These are phyloP conservation scores for Lytechinus variegatus DNA, from an alignment of 35 echinoderm and acorn worm species.

Conservation along the genomic window DNA sequence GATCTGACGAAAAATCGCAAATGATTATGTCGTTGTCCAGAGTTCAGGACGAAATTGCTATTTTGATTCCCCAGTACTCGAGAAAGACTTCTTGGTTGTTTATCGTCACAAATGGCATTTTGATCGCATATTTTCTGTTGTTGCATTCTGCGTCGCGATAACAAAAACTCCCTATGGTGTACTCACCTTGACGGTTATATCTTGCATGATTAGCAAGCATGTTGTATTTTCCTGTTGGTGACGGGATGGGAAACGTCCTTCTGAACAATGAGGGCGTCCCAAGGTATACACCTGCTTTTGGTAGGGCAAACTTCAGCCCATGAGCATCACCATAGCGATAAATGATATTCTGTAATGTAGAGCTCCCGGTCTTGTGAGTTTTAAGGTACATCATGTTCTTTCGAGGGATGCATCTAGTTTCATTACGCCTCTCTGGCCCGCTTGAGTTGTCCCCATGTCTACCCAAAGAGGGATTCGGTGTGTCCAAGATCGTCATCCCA, in stretches of 20 bases:
- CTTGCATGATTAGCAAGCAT: conserved; percentile 77
- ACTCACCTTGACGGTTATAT: conserved; percentile 69
- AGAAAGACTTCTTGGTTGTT: no score
- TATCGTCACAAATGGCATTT: no score
- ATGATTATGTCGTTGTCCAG: no score
- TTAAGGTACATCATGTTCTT: conserved; percentile 70
- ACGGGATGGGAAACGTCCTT: conserved; percentile 35
- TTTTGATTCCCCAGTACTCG: no score
- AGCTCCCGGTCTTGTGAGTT: conserved; percentile 77
- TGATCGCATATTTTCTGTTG: no score
- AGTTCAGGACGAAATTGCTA: no score
- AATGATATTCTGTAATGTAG: conserved; percentile 75
- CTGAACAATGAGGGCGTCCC: conserved; percentile 55
- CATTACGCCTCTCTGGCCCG: not conserved
- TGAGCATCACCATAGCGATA: conserved; percentile 68
- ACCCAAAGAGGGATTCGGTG: not conserved
- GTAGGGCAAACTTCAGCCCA: no score
- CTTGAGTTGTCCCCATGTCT: no score
- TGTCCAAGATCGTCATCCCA: not conserved
- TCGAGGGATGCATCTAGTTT: conserved; percentile 33
- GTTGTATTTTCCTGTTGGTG: conserved; percentile 62
- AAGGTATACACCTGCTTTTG: conserved; percentile 54
- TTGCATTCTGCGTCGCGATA: no score
- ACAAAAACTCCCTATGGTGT: no score
- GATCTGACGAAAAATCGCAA: no score